Base-by-base conservation (phyloP, 2,113 vertebrate genomes). In the Malurus cyaneus region DNA sequence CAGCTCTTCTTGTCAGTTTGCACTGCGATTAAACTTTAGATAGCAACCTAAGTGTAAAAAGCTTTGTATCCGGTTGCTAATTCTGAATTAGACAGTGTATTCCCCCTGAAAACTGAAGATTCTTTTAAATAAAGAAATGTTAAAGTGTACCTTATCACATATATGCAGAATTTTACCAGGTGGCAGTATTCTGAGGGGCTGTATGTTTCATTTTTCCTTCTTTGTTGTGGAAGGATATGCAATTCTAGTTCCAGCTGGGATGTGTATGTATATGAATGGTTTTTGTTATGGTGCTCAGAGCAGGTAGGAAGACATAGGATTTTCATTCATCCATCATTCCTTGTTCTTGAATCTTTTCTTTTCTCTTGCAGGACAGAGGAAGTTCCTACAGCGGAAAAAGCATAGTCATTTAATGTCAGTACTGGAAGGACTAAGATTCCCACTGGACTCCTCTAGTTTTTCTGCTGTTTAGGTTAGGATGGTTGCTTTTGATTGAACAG, bases 361-460 rank as follows among this genome's bases (percentile, higher is more conserved):
- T 96, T 98, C 66, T 98, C 91, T 97, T 97, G 83, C 96, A 99
- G 99, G 99, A 99, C 93, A 98, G 96, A 96, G 97, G 95, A 96
- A 99, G 99, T 97, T 99, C 99, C 92, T 98, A 97, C 97, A 99
- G 99, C 92, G 98, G 97, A 95, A 98, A 96, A 94, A 99, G 98
- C 80, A 97, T 99, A 91, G 97, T 99, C 95, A 99, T 99, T 96
- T 98, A 98, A 95, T 78, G 80, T 47, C 64, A 60, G 12, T 60
- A 47, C 47, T 67, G 56, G 67, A 97, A 86, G 82, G 78, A 64
- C 42, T 23, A 23, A 77, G 12, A 92, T 71, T 96, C 60, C 44
- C 44, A 42, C 12, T 0, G 9, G 76, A 90, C 23, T 83, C 14
- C 42, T 61, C 76, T 74, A 74, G 25, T 39, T 80, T 71, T 92